phyloP scores from a whole-genome alignment of 2,888 invertebrate genomes.

The Euzetes globulus region DNA sequence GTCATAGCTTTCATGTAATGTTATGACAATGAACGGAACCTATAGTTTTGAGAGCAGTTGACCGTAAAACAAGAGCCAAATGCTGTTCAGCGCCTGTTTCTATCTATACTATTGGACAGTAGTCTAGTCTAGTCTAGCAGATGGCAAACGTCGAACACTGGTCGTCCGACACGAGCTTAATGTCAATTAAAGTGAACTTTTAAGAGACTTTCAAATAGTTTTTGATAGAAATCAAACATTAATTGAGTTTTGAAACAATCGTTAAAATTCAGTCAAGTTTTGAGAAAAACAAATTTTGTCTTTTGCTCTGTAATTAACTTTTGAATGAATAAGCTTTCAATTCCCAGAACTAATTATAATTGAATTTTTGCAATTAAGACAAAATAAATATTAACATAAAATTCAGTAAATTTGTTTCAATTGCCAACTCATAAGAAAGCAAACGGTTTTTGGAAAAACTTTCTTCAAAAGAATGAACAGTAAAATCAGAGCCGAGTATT shows the following conservation, averaged over 20 bases:
- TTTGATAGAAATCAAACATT: background rate
- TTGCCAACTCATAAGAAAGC: no score
- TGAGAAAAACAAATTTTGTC: background rate
- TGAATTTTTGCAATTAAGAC: no score
- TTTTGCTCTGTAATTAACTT: no score
- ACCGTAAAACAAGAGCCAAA: slow-evolving; percentile 26
- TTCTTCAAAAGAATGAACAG: no score
- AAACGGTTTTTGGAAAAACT: no score
- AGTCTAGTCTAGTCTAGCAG: no score
- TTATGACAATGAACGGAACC: slow-evolving; percentile 14
- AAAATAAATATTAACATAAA: no score
- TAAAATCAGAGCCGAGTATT: background rate
- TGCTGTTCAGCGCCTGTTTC: slow-evolving; percentile 16
- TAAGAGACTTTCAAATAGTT: background rate
- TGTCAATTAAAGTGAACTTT: background rate
- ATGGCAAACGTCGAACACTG: slow-evolving; percentile 15
- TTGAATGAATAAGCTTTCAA: no score
- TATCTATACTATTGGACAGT: background rate
- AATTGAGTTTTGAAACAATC: background rate
- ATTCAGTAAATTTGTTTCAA: no score
- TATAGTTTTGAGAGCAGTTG: slow-evolving; percentile 20
- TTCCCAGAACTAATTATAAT: no score
- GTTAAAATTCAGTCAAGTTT: background rate
- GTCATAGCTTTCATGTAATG: slow-evolving; percentile 23
- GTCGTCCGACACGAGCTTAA: background rate